Conservation (phyloP, 2,797 vertebrate genomes). For the Syngnathus acus region DNA sequence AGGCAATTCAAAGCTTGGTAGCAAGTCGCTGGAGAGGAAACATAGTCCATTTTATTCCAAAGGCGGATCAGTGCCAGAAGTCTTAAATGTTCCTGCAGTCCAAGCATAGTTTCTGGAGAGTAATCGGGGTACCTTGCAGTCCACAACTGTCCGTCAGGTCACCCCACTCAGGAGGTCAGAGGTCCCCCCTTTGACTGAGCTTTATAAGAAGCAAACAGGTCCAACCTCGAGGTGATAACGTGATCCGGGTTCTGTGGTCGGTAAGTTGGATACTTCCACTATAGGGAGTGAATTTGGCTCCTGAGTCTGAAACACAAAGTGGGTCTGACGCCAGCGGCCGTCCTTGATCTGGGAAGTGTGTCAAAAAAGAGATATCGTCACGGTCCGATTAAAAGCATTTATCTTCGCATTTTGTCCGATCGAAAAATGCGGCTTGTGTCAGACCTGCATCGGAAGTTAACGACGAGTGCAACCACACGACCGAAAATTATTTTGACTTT, state of each 20-base stretch:
- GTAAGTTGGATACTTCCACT: slow-evolving; percentile 78
- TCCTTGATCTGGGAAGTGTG: slow-evolving; percentile 75
- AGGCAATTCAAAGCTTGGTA: slow-evolving; percentile 29
- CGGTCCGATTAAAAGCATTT: neutral
- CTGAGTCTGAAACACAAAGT: slow-evolving; percentile 85
- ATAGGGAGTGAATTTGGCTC: slow-evolving; percentile 88
- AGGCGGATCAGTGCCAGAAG: slow-evolving; percentile 37
- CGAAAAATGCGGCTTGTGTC: neutral
- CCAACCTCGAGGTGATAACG: slow-evolving; percentile 88
- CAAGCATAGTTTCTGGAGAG: slow-evolving; percentile 44
- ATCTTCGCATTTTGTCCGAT: neutral
- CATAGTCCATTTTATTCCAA: slow-evolving; percentile 35
- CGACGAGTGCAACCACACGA: too few species aligned
- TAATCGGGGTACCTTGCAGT: neutral
- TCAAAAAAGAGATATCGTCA: slow-evolving; percentile 7
- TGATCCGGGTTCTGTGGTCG: slow-evolving; percentile 68
- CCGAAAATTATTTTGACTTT: neutral
- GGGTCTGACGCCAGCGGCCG: slow-evolving; percentile 85
- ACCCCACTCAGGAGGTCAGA: slow-evolving; percentile 10
- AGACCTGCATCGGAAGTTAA: too few species aligned
- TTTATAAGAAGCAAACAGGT: slow-evolving; percentile 87
- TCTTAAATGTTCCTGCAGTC: slow-evolving; percentile 54
- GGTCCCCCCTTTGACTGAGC: neutral
- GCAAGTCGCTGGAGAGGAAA: slow-evolving; percentile 47
- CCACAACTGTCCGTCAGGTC: slow-evolving; percentile 13